Base-by-base conservation (phyloP, 2,888 invertebrate genomes). In the Nephrotoma flavescens region DNA sequence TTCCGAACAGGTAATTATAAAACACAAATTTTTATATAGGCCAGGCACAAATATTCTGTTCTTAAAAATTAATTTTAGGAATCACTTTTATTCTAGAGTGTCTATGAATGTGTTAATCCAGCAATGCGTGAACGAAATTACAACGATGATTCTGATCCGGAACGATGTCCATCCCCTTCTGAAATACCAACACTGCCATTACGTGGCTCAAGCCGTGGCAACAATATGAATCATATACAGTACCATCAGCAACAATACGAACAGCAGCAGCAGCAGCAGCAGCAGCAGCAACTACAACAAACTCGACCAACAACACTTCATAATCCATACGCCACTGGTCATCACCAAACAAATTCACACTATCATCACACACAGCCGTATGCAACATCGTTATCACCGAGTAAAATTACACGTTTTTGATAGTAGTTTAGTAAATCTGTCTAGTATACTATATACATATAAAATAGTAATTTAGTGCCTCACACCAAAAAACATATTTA, bases 71-170 rank as follows among this genome's bases (percentile, higher is more conserved):
- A 84, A 84, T 84, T 84, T 84, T 84, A 84, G 84, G 84, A 84
- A 84, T 84, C 42, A 85, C 45, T 42, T 88, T 83, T 86, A 87
- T 88, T 88, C 42, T 88, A 93, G 93, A 93, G 93, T 83, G 92
- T 93, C 85, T 93, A 93, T 88, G 93, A 93, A 89, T 93, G 93
- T 88, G 93, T 93, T 0, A 93, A 93, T 89, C 92, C 93, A 86
- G 93, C 93, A 86, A 91, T 92, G 92, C 90, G 92, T 0, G 90
- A 91, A 87, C 91, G 90, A 52, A 89, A 86, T 57, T 45, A 45
- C 44, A 86, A 86, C 42, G 87, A 87, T 11, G 87, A 88, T 19
- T 31, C 85, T 19, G 86, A 86, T 85, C 71, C 31, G 11, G 86
- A 87, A 86, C 86, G 85, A 42, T 86, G 86, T 86, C 44, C 87